A percentile compares a stretch with the other conserved stretches of the same genome.
Conservation (phyloP, 2,113 vertebrate genomes). For the Ranitomeya variabilis region DNA sequence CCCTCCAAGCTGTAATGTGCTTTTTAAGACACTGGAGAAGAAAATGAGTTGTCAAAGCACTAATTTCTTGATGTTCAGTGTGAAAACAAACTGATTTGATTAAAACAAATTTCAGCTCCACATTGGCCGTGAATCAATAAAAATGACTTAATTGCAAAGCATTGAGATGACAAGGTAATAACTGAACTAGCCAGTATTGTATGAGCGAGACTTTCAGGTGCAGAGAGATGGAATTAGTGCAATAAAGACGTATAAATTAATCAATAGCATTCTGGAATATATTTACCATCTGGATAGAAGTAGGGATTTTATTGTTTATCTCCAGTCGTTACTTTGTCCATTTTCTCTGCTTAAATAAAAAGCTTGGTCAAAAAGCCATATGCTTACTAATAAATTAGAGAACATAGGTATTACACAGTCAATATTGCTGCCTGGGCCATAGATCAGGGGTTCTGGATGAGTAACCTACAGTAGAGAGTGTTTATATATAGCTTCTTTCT, state of each 20-base stretch:
- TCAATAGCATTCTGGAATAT: conserved; percentile 32
- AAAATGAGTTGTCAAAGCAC: conserved; percentile 45
- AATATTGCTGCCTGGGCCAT: background rate
- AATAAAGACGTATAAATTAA: conserved; percentile 46
- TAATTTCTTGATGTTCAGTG: conserved; percentile 52
- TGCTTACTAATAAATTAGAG: background rate
- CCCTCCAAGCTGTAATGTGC: background rate
- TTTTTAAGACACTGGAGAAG: conserved; percentile 21
- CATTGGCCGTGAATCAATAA: conserved; percentile 51
- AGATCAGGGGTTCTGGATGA: too few species aligned
- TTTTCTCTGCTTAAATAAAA: conserved; percentile 11
- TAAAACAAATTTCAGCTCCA: conserved; percentile 48
- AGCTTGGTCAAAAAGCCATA: background rate
- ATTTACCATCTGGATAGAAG: background rate
- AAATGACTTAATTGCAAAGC: conserved; percentile 55
- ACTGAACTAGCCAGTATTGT: conserved; percentile 38
- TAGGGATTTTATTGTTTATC: background rate
- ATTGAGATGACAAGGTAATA: conserved; percentile 56
- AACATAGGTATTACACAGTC: background rate
- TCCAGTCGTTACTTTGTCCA: background rate
- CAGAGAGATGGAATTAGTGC: conserved; percentile 52
- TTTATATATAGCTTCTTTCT: too few species aligned
- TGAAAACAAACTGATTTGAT: conserved; percentile 50
- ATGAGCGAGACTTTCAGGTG: conserved; percentile 37
- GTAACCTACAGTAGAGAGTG: too few species aligned